Base-by-base conservation (phyloP, 2,797 vertebrate species). In the Danio choprae region DNA sequence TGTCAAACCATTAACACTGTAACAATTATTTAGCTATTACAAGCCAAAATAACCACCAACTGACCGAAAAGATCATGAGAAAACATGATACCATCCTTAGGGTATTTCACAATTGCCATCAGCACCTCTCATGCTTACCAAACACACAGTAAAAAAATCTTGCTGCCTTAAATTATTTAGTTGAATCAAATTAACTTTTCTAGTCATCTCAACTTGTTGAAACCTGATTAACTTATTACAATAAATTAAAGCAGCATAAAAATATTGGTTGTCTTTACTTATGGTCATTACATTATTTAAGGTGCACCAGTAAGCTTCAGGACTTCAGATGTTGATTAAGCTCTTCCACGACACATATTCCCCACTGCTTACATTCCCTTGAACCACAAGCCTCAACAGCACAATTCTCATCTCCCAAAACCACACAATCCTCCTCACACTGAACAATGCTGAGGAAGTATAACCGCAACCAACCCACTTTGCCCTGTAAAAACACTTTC, bases 401-500 rank as follows among this genome's bases (percentile, higher is more conserved):
- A 44, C 40, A 72, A 7, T 22, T 44, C 7, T 44, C 69, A 15
- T 72, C 53, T 22, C 55, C 44, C 44, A 62, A 74, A 51, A 29
- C 44, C 72, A 74, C 58, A 74, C 56, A 50, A 46, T 62, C 11
- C 7, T 62, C 22, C 10, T 74, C 29, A 20, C 43, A n/a, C 5
- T 63, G 5, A 62, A 20, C 43, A 62, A 38, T 50, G n/a, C 22
- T 38, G 29, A 50, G 44, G 72, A 74, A 74, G 44, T 22, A 18
- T 29, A 68, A 69, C 63, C 59, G 51, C 79, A 65, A 40, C 46
- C 40, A 16, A 44, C 20, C 5, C 43, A 60, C 51, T 10, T 40
- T 20, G 5, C 44, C 16, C 53, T 40, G 64, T 77, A 56, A 68
- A 78, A 63, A 71, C 40, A 65, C 51, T 36, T 44, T 56, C 41